These are phyloP conservation scores for Condylura cristata DNA, from an alignment of 2,113 vertebrate species.

Conservation along the genomic window DNA sequence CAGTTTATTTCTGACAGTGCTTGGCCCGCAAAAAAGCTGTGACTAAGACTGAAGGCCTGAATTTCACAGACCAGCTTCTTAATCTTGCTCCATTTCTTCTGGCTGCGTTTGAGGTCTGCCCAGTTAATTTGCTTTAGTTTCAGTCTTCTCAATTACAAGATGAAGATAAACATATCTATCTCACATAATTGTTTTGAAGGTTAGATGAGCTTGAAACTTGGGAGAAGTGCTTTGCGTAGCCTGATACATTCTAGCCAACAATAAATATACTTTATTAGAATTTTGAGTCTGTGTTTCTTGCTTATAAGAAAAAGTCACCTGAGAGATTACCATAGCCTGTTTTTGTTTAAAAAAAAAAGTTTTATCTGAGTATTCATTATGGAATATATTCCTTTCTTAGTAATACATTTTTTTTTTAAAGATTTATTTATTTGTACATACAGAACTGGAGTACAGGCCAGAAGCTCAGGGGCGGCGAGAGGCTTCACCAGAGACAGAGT, in stretches of 20 bases:
- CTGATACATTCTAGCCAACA: neutral
- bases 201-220: neutral
- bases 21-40: no score
- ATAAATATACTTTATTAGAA: neutral
- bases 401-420: neutral
- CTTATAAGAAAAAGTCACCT: slow-evolving; percentile 5
- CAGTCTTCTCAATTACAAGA: neutral
- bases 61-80: neutral
- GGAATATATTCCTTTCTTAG: neutral
- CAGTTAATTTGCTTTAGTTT: neutral
- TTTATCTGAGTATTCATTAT: neutral
- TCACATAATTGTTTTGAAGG: neutral
- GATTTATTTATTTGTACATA: no score
- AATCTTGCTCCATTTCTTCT: neutral
- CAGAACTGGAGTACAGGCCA: no score
- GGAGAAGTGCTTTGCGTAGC: neutral
- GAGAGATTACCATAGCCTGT: neutral
- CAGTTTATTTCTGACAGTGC: neutral
- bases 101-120: neutral
- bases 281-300: neutral
- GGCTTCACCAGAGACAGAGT: no score
- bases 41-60: neutral
- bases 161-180: neutral
- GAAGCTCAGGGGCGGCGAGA: no score
- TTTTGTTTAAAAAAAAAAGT: neutral